Evolutionary conservation across 2,797 vertebrate genomes (phyloP), one percentile per base, ranked within the genome.

Genomic region (Hippopotamyrus pictus): DNA sequence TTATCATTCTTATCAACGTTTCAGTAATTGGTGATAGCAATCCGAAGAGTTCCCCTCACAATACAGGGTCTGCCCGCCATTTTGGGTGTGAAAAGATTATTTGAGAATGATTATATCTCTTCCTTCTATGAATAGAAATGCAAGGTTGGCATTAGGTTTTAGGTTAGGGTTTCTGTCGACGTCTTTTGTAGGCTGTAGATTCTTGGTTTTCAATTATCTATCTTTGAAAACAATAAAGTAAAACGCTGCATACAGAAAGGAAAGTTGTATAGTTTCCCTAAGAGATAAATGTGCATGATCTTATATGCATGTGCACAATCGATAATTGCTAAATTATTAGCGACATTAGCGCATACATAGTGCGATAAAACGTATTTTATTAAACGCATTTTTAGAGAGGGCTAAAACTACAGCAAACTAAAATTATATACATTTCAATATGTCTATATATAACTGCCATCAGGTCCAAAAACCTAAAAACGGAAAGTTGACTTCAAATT

Each of bases 11-110:
- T 44, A 82, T 82, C 76, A 82, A 22, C 37, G 76, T 46, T 82
- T 82, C 41, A 46, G 7, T 82, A 82, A 82, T 82, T 44, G 37
- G 76, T 82, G 76, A 46, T 82, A 46, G 76, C 76, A 44, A 44
- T 82, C 76, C 76, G n/a, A 44, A 22, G 76, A 82, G 76, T 82
- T 76, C 33, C 12, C 19, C 41, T 76, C 5, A 82, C 76, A 82
- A 37, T 82, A 44, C 76, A 82, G 76, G 19, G 11, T 82, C 76
- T 82, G 41, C 76, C 84, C 84, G 84, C 84, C 84, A 86, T 86
- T 86, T 86, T 86, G 84, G 51, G 25, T 53, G 48, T 53, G 48
- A 51, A 54, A 51, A 53, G 25, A 86, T 54, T 86, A 29, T 86
- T 54, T 51, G 83, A 86, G 83, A 53, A 86, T 50, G 41, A 84